Evolutionary conservation across 2,797 vertebrate genomes (phyloP), one percentile per base, ranked within the genome.

Genomic region (Ptychobarbus kaznakovi): DNA sequence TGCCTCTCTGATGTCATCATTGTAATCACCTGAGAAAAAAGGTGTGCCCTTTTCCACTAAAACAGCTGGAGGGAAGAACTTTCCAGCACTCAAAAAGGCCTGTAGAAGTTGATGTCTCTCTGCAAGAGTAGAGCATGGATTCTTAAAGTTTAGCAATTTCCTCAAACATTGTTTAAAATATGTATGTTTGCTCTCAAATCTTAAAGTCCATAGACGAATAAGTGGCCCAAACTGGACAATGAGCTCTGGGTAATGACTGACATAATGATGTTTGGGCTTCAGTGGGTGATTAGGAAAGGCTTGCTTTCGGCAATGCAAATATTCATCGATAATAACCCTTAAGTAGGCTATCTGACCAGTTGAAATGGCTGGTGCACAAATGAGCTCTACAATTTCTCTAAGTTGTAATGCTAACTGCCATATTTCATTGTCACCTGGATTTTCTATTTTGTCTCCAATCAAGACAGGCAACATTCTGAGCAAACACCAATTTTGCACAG

Each of bases 1-100:
- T 83, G 28, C 11, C 13, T n/a, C 25, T 69, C 49, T 78, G 10
- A 84, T 79, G 7, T 20, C 4, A 38, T 81, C 61, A 76, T 61
- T 82, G 63, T 58, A 86, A 51, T 69, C 25, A 10, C 3, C n/a
- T 46, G 10, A 22, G 35, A 22, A 40, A 35, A 68, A 38, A 6
- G 16, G 65, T 38, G 32, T 66, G 65, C 32, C 63, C 28, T 16
- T 65, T 4, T 42, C 38, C 20, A 70, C 10, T 70, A 11, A 40
- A 42, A 70, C 38, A 40, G 1, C 18, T 42, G 68, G 68, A n/a
- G 18, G 38, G 11, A 70, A 70, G 9, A 70, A 42, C 10, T 11
- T 42, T 1, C 18, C 35, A 20, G 66, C 9, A 22, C 18, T 70
- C 35, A 70, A 38, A 70, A 40, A 70, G 35, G 9, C 38, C 20